Base-by-base conservation (phyloP, 2,113 vertebrate genomes). In the Trinectes maculatus region DNA sequence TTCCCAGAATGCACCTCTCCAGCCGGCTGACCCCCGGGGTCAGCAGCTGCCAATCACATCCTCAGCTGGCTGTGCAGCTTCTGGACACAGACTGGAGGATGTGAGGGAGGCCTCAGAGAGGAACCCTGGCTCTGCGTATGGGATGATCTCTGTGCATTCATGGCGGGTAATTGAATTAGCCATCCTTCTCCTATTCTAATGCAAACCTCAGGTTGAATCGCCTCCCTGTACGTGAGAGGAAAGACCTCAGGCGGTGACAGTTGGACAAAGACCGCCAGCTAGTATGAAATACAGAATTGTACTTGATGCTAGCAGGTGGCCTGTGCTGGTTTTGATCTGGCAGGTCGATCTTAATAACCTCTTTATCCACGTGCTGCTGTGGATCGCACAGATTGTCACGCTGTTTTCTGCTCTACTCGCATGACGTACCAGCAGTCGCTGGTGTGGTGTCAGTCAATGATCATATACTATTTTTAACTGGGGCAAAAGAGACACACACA, bases 141-240 rank as follows among this genome's bases (percentile, higher is more conserved):
- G 91, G 91, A 92, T 92, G 91, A 92, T 91, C 90, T 89, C 91
- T 90, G 90, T 89, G 87, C 92, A 92, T 93, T 92, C 92, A 93
- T 91, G 85, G 87, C 55, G 80, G 77, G 34, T 93, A 93, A 93
- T 93, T 92, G 16, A 93, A 93, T 93, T 93, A 93, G 83, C 82
- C 80, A 66, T 91, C 88, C 90, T 90, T 90, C 83, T 88, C 88
- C 89, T 89, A 87, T 91, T 90, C 90, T 92, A 92, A 91, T 91
- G 80, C 89, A 92, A 91, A 92, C 90, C 91, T 92, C 92, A 93
- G 91, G 91, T 93, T 91, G 85, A 87, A 87, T 88, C 73, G 16
- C 76, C 83, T 75, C 84, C 85, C 88, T 88, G 80, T 85, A 85
- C 78, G 83, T 82, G 86, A 87, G 77, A 87, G 89, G 87, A 90